Conservation (phyloP, 2,797 vertebrate species). For the Phoxinus dragarum region DNA sequence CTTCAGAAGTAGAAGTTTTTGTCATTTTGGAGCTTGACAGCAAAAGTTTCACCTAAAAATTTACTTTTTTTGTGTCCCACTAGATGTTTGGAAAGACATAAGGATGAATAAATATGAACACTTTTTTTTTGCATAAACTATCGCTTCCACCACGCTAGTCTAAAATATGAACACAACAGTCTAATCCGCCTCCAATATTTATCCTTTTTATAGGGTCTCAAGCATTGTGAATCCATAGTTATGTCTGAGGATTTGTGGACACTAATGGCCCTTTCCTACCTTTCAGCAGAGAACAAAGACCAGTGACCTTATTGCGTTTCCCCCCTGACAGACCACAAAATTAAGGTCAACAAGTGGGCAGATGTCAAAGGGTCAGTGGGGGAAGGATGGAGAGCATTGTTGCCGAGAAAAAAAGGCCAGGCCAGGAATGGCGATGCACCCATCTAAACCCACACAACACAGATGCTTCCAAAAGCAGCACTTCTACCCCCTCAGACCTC, state of each 20-base stretch:
- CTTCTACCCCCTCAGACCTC: slow-evolving; percentile 23
- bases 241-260: slow-evolving; percentile 51
- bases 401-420: slow-evolving; percentile 40
- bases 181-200: background rate
- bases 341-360: slow-evolving; percentile 74
- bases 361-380: slow-evolving; percentile 69
- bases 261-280: slow-evolving; percentile 60
- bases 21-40: background rate
- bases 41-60: background rate
- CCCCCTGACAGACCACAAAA: slow-evolving; percentile 63
- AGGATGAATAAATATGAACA: background rate
- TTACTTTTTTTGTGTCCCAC: background rate
- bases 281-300: slow-evolving; percentile 58
- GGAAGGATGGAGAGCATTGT: slow-evolving; percentile 66
- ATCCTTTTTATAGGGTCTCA: background rate
- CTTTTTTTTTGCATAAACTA: background rate
- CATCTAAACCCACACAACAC: slow-evolving; percentile 39
- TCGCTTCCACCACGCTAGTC: background rate
- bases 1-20: background rate
- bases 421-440: slow-evolving; percentile 30
- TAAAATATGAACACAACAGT: background rate
- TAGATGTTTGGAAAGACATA: background rate
- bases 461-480: slow-evolving; percentile 31
- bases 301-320: slow-evolving; percentile 58
- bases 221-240: slow-evolving; percentile 36